phyloP scores from a whole-genome alignment of 2,888 invertebrate genomes.

The Proisotoma minuta region DNA sequence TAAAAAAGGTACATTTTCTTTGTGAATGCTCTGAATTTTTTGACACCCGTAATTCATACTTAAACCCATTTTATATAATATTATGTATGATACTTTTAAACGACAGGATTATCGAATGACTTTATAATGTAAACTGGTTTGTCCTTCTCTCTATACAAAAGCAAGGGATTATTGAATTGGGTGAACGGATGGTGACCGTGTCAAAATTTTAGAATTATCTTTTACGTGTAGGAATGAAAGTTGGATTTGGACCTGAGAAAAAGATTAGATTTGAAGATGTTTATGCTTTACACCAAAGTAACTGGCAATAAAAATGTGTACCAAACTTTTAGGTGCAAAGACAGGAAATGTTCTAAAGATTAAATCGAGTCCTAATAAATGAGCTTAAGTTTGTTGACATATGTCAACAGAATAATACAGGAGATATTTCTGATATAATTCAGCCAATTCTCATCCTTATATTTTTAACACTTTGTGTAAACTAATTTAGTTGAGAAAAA shows the following conservation, averaged over 20 bases:
- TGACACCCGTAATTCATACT: background rate
- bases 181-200: background rate
- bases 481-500: conserved; percentile 4
- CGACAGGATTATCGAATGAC: background rate
- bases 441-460: background rate
- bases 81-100: background rate
- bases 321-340: background rate
- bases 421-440: too few species aligned
- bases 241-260: background rate
- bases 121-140: background rate
- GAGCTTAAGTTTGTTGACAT: conserved; percentile 16
- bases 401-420: too few species aligned
- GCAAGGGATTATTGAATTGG: background rate
- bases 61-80: background rate
- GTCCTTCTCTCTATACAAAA: background rate
- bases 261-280: background rate
- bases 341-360: conserved; percentile 11
- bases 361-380: background rate
- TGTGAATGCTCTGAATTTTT: background rate
- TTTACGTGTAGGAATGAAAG: background rate
- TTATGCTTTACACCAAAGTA: background rate
- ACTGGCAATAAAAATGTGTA: background rate
- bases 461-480: background rate
- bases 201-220: too few species aligned
- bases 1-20: too few species aligned